Evolutionary conservation across 2,888 invertebrate species (phyloP), one percentile per base, ranked within the genome.

Genomic region (Seira sanloemensis): DNA sequence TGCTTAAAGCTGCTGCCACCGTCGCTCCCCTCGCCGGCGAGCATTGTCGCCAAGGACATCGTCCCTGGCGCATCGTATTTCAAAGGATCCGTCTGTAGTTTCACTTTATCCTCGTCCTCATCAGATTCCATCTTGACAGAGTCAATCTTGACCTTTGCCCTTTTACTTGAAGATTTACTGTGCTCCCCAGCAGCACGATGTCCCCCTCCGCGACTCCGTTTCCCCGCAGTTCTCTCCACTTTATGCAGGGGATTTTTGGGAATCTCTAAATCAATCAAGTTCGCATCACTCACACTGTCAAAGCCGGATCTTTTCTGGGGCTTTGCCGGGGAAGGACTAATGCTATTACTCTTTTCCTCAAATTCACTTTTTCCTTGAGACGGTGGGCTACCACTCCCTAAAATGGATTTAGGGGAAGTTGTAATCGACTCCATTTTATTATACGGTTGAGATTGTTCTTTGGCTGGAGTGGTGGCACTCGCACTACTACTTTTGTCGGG

Each of bases 121-220:
- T 82, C 82, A 75, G 82, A 83, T 83, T 83, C 82, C 72, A 72
- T 82, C 82, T 82, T 82, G 82, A 82, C 82, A 26, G 72, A 82
- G 82, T 82, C 82, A 68, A 83, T 78, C 77, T 83, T 83, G 82
- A 85, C 85, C 82, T 85, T 86, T 82, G 82, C 78, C 82, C 85
- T 78, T 65, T 85, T 83, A 19, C 73, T 77, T 67, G 82, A 83
- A 77, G 73, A 77, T 18, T 83, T 83, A 50, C 18, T 26, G 66
- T 46, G 9, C 68, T 80, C 79, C 67, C 73, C 80, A 24, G 66
- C 46, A 16, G 19, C 71, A 16, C 72, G 81, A 66, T 82, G 81
- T 18, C 72, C 62, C 23, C 66, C 24, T 19, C 68, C 58, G 0
- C 81, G 81, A 66, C 71, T 82, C 26, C 46, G n/a, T 46, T 78